phyloP scores from a whole-genome alignment of 2,888 invertebrate genomes.

The Sthenelais limicola region DNA sequence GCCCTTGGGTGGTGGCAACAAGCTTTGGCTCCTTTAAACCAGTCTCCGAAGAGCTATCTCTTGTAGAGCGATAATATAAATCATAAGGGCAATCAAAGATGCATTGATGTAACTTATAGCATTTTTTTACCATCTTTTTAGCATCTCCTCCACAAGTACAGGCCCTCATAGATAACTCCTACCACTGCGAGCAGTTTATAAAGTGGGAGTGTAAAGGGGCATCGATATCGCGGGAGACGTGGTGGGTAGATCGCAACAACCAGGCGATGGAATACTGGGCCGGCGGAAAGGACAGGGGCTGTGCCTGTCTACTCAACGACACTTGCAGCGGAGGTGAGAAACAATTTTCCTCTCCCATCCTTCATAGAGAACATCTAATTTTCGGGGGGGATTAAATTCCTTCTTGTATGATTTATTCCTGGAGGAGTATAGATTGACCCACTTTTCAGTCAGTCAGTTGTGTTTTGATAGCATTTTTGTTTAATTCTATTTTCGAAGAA shows the following conservation, averaged over 20 bases:
- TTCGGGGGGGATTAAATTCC: no score
- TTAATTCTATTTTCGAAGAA: no score
- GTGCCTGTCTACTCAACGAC: slow-evolving; percentile 37
- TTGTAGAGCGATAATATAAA: no score
- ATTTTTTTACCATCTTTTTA: background rate
- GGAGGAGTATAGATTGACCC: no score
- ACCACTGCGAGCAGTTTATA: slow-evolving; percentile 33
- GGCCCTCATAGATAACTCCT: slow-evolving; percentile 16
- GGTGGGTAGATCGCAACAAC: slow-evolving; percentile 37
- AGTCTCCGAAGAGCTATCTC: no score
- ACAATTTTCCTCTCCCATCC: background rate
- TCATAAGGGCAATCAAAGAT: no score
- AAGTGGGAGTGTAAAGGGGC: slow-evolving; percentile 42
- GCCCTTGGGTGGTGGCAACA: no score
- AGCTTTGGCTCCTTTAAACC: no score
- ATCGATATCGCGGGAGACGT: slow-evolving; percentile 13
- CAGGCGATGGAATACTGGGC: slow-evolving; percentile 36
- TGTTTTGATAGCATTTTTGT: no score
- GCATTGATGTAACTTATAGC: background rate
- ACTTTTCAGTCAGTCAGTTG: no score
- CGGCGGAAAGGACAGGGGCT: slow-evolving; percentile 37
- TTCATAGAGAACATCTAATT: no score
- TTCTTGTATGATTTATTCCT: no score
- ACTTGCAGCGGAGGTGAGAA: slow-evolving; percentile 28
- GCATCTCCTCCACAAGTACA: slow-evolving; percentile 20